phyloP scores from a whole-genome alignment of 2,797 vertebrate species.

The Falco rusticolus region DNA sequence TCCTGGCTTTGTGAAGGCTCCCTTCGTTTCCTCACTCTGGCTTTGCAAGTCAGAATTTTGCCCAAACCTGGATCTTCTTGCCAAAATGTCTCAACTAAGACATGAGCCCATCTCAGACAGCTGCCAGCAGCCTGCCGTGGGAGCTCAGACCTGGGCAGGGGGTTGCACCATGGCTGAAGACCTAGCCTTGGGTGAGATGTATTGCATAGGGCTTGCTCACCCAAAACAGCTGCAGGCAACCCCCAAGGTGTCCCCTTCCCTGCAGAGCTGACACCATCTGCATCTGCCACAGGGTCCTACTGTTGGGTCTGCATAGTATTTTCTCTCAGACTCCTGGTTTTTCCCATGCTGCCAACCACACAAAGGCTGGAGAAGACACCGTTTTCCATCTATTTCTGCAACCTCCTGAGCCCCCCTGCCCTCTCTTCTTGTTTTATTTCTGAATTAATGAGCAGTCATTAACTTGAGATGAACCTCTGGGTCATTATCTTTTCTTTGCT shows the following conservation, averaged over 20 bases:
- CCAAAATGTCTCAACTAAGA: background rate
- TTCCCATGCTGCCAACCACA: constrained; percentile 24
- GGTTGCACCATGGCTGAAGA: background rate
- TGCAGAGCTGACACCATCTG: background rate
- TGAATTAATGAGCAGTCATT: background rate
- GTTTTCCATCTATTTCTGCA: background rate
- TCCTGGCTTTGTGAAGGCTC: background rate
- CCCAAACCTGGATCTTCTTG: background rate
- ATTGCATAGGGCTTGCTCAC: background rate
- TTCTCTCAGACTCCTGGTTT: background rate
- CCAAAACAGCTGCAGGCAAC: fast-evolving
- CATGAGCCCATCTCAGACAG: background rate
- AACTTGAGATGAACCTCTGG: constrained; percentile 49
- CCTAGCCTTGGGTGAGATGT: background rate
- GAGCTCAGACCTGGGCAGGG: fast-evolving
- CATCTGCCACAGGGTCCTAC: background rate
- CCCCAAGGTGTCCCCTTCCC: background rate
- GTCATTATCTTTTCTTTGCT: constrained; percentile 13
- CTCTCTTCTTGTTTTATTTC: constrained; percentile 35
- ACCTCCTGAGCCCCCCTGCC: background rate
- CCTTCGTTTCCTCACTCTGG: background rate
- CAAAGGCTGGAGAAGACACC: background rate
- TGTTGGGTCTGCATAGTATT: background rate
- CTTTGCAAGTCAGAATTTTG: background rate
- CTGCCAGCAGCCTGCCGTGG: background rate